A percentile compares a stretch with the other conserved stretches of the same genome.
Conservation (phyloP, 2,113 vertebrate species). For the Centropristis striata region DNA sequence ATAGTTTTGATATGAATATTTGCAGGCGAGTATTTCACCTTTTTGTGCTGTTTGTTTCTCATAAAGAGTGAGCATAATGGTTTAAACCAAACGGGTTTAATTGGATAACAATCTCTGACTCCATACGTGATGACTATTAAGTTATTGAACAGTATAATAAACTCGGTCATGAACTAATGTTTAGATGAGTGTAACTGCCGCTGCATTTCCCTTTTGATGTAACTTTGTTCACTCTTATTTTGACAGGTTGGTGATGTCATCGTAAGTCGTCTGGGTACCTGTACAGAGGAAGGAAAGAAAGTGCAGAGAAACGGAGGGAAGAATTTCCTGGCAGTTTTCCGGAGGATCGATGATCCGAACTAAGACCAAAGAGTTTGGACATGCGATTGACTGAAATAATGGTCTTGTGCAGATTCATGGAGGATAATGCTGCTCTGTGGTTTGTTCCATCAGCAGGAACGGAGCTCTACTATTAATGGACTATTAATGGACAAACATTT, state of each 20-base stretch:
- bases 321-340: conserved; percentile 91
- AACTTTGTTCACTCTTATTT: not conserved
- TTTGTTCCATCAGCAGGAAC: not conserved
- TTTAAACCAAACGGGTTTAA: too few species aligned
- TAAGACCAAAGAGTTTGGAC: conserved; percentile 15
- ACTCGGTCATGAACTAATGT: not conserved
- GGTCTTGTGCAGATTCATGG: not conserved
- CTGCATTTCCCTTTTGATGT: not conserved
- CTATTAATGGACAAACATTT: conserved; percentile 2
- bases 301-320: conserved; percentile 91
- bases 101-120: not conserved
- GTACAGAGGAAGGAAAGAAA: conserved; percentile 95
- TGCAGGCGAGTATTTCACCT: too few species aligned
- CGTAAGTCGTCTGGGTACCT: conserved; percentile 86
- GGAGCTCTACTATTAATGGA: not conserved
- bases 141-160: not conserved
- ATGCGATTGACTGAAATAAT: not conserved
- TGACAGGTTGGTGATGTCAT: conserved; percentile 88
- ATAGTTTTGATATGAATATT: too few species aligned
- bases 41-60: too few species aligned
- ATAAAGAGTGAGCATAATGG: too few species aligned
- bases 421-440: not conserved
- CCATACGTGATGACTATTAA: not conserved
- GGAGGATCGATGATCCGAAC: conserved; percentile 82
- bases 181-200: not conserved